Conservation (phyloP, 2,113 vertebrate genomes). For the Brachionichthys hirsutus region DNA sequence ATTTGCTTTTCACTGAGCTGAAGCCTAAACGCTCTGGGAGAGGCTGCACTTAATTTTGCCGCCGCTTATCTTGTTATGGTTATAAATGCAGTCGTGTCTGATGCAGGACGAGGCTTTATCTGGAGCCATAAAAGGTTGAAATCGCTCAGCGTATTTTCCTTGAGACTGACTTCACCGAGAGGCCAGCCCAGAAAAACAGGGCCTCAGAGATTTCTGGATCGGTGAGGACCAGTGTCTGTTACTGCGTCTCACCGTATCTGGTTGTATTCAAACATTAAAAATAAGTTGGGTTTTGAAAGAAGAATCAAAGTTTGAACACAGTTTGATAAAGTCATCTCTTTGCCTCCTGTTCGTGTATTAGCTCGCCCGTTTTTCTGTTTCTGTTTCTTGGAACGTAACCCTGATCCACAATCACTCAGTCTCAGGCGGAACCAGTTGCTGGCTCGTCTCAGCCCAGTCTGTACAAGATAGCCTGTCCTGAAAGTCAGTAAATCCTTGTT, state of each 20-base stretch:
- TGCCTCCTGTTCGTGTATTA: conserved; percentile 10
- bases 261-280: conserved; percentile 42
- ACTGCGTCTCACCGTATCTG: conserved; percentile 52
- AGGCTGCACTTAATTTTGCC: conserved; percentile 61
- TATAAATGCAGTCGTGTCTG: conserved; percentile 68
- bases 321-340: conserved; percentile 24
- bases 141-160: conserved; percentile 58
- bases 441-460: conserved; percentile 27
- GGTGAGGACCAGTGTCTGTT: conserved; percentile 46
- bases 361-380: conserved; percentile 29
- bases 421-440: conserved; percentile 29
- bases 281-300: conserved; percentile 19
- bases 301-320: too few relatives aligned
- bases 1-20: conserved; percentile 51
- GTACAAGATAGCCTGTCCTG: conserved; percentile 24
- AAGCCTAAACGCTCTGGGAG: conserved; percentile 51
- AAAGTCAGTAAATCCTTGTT: conserved; percentile 26
- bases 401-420: conserved; percentile 19
- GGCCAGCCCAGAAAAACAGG: conserved; percentile 57
- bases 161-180: conserved; percentile 32
- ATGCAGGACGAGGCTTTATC: conserved; percentile 49
- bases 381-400: conserved; percentile 16
- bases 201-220: conserved; percentile 25
- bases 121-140: conserved; percentile 61
- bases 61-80: conserved; percentile 70